Base-by-base conservation (phyloP, 2,888 invertebrate genomes). In the Autographa pulchrina region DNA sequence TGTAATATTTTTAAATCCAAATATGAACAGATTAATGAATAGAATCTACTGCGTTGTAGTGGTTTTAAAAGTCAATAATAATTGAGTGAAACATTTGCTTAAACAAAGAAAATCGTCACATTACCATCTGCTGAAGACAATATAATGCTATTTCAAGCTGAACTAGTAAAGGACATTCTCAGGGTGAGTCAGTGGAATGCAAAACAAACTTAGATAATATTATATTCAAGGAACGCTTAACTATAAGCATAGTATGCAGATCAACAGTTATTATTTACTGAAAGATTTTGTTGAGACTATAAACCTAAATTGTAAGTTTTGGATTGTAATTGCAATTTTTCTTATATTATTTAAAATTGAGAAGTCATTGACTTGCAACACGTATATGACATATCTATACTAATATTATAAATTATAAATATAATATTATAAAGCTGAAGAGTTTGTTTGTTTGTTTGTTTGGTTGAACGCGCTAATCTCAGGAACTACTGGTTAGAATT, bases 141-240 rank as follows among this genome's bases (percentile, higher is more conserved):
- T 48, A 48, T 48, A n/a, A 48, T 6, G 48, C 48, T 48, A 48
- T 48, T 48, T 48, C 5, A 7, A 48, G 48, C n/a, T n/a, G 1
- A 5, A 48, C 9, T 48, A 48, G 48, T 7, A n/a, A n/a, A 48
- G 43, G n/a, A 48, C 48, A 48, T 48, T 48, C 48, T 48, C 48
- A 48, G 48, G n/a, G 48, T 48, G 48, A 48, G 48, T 48, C 48
- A 48, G 48, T 48, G 48, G 48, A 48, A 48, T 48, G 48, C 48
- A 8, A 48, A 48, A 48, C 48, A 48, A 48, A 48, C n/a, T 48
- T 48, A n/a, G 48, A 48, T 1, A 48, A 48, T 1, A 48, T 48
- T n/a, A 48, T n/a, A n/a, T 48, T n/a, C 48, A n/a, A n/a, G 48
- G 48, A 48, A 7, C 14, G 14, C 14, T 43, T 14, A 43, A n/a